Evolutionary conservation across 1,140 invertebrate species (phyloP).

Genomic region (Drosophila mayri): DNA sequence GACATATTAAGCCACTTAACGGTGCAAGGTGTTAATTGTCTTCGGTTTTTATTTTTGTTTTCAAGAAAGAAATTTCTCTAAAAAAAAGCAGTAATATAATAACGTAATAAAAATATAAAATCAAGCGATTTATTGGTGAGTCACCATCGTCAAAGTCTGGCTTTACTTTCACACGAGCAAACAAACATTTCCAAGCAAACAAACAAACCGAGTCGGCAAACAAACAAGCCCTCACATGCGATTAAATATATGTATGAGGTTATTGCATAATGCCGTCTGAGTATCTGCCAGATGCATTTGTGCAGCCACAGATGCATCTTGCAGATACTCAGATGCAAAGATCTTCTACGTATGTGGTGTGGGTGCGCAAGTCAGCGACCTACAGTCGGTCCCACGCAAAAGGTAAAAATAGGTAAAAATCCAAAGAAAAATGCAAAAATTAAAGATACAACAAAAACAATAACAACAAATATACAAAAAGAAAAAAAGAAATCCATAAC

Average conservation of each 20-base stretch:
- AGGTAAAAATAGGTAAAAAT: slow-evolving; percentile 33
- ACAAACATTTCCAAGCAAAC: slow-evolving; percentile 33
- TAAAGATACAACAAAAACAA: slow-evolving; percentile 2
- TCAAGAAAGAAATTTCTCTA: slow-evolving; percentile 43
- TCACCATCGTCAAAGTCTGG: slow-evolving; percentile 8
- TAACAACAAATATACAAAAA: neutral
- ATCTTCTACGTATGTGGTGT: slow-evolving; percentile 7
- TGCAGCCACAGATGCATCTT: slow-evolving; percentile 6
- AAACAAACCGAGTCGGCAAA: slow-evolving; percentile 10
- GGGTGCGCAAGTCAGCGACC: slow-evolving; percentile 62
- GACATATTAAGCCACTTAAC: slow-evolving; percentile 72
- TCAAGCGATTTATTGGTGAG: slow-evolving; percentile 30
- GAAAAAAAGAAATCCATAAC: slow-evolving; percentile 37
- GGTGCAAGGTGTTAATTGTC: slow-evolving; percentile 68
- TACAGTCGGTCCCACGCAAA: slow-evolving; percentile 49
- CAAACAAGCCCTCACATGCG: slow-evolving; percentile 38
- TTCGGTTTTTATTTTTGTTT: neutral
- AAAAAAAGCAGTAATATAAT: slow-evolving; percentile 13
- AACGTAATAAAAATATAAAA: slow-evolving; percentile 21
- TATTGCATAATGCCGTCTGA: slow-evolving; percentile 55
- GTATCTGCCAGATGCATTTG: slow-evolving; percentile 38
- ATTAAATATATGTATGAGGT: slow-evolving; percentile 12
- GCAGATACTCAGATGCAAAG: neutral
- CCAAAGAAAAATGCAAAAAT: slow-evolving; percentile 6
- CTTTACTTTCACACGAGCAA: slow-evolving; percentile 59